These are phyloP conservation scores for Coryphaenoides rupestris DNA, from an alignment of 2,113 vertebrate genomes.

Conservation along the genomic window DNA sequence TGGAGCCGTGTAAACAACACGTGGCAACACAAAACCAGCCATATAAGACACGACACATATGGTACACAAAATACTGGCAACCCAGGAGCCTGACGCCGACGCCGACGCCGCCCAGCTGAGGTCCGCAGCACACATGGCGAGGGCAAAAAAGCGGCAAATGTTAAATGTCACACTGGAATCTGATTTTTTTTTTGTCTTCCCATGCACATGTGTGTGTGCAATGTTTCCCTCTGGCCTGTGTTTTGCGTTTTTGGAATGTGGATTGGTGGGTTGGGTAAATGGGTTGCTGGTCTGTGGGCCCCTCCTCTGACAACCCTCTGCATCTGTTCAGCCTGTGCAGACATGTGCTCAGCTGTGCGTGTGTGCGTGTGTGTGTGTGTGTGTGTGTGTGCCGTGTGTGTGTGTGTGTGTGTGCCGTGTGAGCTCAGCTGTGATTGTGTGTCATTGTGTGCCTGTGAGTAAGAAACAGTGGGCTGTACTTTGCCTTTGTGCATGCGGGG, in stretches of 20 bases:
- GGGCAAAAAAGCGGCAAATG: conserved; percentile 15
- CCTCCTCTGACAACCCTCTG: conserved; percentile 53
- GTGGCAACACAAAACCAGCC: conserved; percentile 48
- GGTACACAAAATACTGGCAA: conserved; percentile 19
- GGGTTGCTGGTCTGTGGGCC: conserved; percentile 34
- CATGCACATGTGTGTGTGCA: not conserved
- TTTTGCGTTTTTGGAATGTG: conserved; percentile 43
- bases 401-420: conserved; percentile 15
- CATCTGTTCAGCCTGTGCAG: conserved; percentile 58
- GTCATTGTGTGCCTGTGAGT: conserved; percentile 47
- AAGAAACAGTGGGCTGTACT: conserved; percentile 38
- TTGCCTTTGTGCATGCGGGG: conserved; percentile 42
- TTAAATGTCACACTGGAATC: not conserved
- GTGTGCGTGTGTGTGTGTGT: conserved; percentile 30
- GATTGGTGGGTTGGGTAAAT: conserved; percentile 43
- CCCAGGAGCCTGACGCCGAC: conserved; percentile 7
- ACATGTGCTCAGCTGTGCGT: conserved; percentile 58
- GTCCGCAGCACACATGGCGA: conserved; percentile 16
- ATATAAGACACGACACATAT: conserved; percentile 29
- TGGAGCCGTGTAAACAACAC: conserved; percentile 61
- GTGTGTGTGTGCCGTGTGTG: conserved; percentile 19
- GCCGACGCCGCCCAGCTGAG: not conserved
- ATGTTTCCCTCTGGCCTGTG: conserved; percentile 20
- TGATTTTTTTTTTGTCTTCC: no score
- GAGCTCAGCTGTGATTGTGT: conserved; percentile 58